A percentile compares a stretch with the other conserved stretches of the same genome.
These are phyloP conservation scores for Hozukius guyotensis DNA, from an alignment of 2,797 vertebrate genomes.

Conservation along the genomic window DNA sequence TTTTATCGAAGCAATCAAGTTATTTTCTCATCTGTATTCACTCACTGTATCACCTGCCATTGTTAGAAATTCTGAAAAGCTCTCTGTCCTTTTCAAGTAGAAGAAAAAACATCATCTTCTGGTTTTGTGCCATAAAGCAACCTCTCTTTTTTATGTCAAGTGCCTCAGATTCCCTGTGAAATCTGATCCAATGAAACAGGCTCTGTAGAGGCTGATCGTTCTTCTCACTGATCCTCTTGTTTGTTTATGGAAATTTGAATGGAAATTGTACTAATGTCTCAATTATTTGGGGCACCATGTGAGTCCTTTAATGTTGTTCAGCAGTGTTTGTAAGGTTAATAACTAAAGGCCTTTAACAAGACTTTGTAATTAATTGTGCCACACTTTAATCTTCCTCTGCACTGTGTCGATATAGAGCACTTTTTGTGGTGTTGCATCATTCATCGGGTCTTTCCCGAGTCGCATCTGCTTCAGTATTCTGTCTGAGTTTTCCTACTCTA, in stretches of 20 bases:
- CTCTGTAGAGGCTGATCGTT: background rate
- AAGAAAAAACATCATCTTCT: background rate
- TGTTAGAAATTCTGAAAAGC: background rate
- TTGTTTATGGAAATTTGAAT: background rate
- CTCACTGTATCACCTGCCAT: background rate
- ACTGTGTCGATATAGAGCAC: background rate
- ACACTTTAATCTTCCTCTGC: background rate
- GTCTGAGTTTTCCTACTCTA: constrained; percentile 31
- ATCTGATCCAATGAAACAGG: background rate
- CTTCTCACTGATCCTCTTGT: background rate
- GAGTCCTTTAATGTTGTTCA: background rate
- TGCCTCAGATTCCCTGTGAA: background rate
- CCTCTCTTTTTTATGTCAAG: background rate
- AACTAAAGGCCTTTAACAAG: background rate
- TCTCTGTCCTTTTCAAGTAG: background rate
- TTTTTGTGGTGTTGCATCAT: constrained; percentile 37
- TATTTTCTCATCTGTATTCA: background rate
- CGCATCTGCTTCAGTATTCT: constrained; percentile 56
- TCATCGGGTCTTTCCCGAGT: constrained; percentile 31
- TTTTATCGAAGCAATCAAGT: background rate
- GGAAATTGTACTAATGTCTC: background rate
- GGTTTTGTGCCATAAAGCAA: background rate
- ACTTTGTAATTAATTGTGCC: background rate
- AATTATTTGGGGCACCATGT: background rate
- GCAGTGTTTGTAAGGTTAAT: background rate